Percentiles rank a stretch among this genome's conserved stretches.
Evolutionary conservation across 2,797 vertebrate genomes (phyloP).

Genomic region (Muscicapa comitata): DNA sequence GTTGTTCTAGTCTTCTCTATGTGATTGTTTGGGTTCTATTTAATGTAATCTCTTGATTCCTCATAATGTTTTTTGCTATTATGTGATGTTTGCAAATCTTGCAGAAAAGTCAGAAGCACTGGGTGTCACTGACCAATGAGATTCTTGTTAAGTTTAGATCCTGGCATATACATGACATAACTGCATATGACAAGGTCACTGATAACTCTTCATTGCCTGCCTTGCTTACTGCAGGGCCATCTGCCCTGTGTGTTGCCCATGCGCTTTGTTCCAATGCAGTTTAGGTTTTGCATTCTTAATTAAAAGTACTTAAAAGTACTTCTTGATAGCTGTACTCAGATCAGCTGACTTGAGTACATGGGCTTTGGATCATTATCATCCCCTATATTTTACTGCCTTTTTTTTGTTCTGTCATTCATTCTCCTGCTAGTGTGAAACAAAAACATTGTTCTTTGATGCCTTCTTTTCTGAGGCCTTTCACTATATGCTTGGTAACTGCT

Average conservation of each 20-base stretch:
- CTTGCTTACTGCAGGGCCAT: background rate
- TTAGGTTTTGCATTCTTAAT: background rate
- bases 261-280: background rate
- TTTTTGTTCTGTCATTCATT: background rate
- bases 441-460: background rate
- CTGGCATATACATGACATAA: background rate
- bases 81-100: background rate
- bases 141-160: background rate
- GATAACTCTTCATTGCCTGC: background rate
- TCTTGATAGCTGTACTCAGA: background rate
- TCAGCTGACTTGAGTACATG: background rate
- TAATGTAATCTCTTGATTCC: background rate
- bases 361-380: background rate
- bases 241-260: background rate
- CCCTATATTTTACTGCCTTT: background rate
- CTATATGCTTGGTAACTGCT: background rate
- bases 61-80: background rate
- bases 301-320: background rate
- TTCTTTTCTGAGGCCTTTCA: background rate
- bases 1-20: background rate
- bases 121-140: background rate
- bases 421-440: background rate
- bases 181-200: background rate
- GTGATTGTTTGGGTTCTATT: background rate
- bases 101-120: background rate